Base-by-base conservation (phyloP, 2,888 invertebrate genomes). In the Heterodera filipjevi region DNA sequence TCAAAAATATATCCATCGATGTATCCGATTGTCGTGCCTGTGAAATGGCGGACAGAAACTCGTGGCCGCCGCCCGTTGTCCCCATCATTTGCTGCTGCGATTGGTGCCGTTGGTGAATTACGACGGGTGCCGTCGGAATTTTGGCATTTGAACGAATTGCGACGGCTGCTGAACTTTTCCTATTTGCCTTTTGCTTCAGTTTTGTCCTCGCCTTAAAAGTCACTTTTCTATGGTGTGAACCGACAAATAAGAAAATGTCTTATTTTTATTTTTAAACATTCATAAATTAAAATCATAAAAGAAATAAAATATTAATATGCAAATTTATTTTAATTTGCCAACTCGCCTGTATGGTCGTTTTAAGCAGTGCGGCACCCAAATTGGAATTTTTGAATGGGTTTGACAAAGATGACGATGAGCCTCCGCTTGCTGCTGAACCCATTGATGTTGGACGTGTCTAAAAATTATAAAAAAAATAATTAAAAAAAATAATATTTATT, bases 1-100 rank as follows among this genome's bases (percentile, higher is more conserved):
- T n/a, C 27, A 59, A 59, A 59, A 59, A 59, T 27, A 0, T 59
- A 27, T 59, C 59, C 27, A 59, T 59, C 35, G 75, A 75, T 22
- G 49, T 33, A 22, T 46, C 32, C n/a, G 75, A 75, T 39, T 53
- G 75, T 8, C 44, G 44, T 12, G 39, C 35, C 70, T 70, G 35
- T 30, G 75, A 75, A 53, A 64, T 75, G 59, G 75, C 39, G 16
- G 75, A 64, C 39, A 75, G 53, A 59, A 59, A 59, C 59, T 59
- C 59, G 53, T 53, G 53, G 53, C 53, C 53, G n/a, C n/a, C n/a
- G n/a, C n/a, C n/a, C n/a, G n/a, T n/a, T n/a, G n/a, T n/a, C 53
- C 19, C 19, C 22, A 22, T 22, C 53, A 53, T 22, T 59, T 59
- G 59, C 5, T 59, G 59, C n/a, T 59, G 59, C 49, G n/a, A 27